Base-by-base conservation (phyloP, 2,888 invertebrate genomes). In the Apoda limacodes region DNA sequence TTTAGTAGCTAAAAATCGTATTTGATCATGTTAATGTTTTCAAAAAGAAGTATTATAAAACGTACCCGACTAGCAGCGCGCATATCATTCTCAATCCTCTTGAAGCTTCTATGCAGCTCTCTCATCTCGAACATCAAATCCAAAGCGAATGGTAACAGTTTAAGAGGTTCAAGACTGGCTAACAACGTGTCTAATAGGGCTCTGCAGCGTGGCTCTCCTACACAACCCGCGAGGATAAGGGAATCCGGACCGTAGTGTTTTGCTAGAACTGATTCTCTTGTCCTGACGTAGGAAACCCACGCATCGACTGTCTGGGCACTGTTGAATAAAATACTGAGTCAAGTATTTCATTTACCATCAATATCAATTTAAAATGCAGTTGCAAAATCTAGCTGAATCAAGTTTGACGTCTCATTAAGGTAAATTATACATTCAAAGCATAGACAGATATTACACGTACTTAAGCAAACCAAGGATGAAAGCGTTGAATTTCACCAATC, bases 221-320 rank as follows among this genome's bases (percentile, higher is more conserved):
- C 62, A 33, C 85, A 83, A 1, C 85, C 85, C 4, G 84, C 84
- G 42, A 87, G 84, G 46, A 95, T 83, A 39, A 95, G 82, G 26
- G 92, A 89, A 50, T 88, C 88, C 5, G 85, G 82, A 3, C 83
- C 85, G 68, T 94, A 95, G 61, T 94, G 92, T 53, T 90, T 91
- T 22, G 86, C 84, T 28, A 94, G 75, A 10, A 93, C 85, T 10
- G 89, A 88, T 61, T 94, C 94, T 42, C 94, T 85, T 9, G 93
- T 91, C 43, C 92, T 85, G 30, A 95, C 82, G 60, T 93, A 94
- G 34, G 91, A 90, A 42, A 93, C 85, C 94, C 95, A 95, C 17
- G 93, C 93, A 52, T 94, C 94, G 46, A 95, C 81, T n/a, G 93
- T 90, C 44, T 90, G 85, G 32, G 93, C 86, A 66, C 90, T 90